Base-by-base conservation (phyloP, 2,888 invertebrate species). In the Agrochola lota region DNA sequence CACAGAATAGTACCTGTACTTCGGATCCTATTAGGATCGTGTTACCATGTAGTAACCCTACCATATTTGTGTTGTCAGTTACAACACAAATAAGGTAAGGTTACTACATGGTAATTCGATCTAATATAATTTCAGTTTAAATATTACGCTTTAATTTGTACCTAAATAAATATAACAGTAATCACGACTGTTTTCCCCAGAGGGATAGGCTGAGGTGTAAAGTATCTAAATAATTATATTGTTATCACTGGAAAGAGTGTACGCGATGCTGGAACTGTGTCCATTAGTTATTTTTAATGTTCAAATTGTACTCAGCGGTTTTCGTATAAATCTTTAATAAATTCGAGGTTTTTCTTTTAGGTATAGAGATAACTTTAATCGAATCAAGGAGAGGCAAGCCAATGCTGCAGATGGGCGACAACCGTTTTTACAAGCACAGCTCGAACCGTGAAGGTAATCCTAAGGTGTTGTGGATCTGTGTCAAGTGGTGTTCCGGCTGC, bases 401-500 rank as follows among this genome's bases (percentile, higher is more conserved):
- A 8, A 71, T 88, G 78, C 67, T 92, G 4, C 85, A 86, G 59
- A 74, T 88, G 49, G 93, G 92, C 0, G 74, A 78, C 2, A 85
- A 90, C 64, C 88, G 92, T 43, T 94, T 88, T 71, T 91, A 91
- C 63, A 89, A 86, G 57, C 92, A 93, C 55, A 90, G 91, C 59
- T 84, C 81, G 6, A 88, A 85, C 78, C 91, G 85, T 20, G 64
- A 82, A 8, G 83, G 83, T 0, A 84, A 87, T 0, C 84, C 84
- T 0, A 91, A 86, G 69, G 88, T 89, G 26, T 78, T 91, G 9
- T 94, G 94, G 94, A 81, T 92, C 1, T 93, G 93, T 74, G 77
- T 75, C 23, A 92, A 89, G 71, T 84, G 88, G 78, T 73, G 85
- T 2, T 20, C 68, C 0, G 91, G 91, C 4, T 94, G 94, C 76